Evolutionary conservation across 2,113 vertebrate genomes (phyloP).

Genomic region (Nothobranchius kuhntae): DNA sequence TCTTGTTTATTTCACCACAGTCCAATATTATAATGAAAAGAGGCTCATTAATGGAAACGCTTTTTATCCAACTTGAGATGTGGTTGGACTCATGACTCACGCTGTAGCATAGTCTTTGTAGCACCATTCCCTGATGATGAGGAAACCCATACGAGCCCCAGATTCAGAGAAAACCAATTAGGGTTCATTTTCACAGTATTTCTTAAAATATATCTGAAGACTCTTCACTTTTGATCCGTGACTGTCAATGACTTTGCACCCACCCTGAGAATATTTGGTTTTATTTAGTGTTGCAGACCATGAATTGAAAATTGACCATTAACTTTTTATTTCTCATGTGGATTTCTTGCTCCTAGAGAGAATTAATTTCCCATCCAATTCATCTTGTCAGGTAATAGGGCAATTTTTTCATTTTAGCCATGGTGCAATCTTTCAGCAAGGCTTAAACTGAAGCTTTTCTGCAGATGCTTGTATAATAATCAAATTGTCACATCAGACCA

Average conservation of each 20-base stretch:
- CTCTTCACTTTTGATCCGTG: conserved; percentile 18
- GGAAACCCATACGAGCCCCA: conserved; percentile 24
- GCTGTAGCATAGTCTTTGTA: conserved; percentile 28
- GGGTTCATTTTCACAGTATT: conserved; percentile 30
- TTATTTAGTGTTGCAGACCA: conserved; percentile 2
- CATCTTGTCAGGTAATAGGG: not conserved
- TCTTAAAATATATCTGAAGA: conserved; percentile 40
- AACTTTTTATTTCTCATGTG: not conserved
- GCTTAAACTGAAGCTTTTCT: too few species aligned
- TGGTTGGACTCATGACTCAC: conserved; percentile 37
- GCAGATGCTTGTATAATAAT: not conserved
- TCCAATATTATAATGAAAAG: not conserved
- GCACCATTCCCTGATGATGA: conserved; percentile 20
- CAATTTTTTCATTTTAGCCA: too few species aligned
- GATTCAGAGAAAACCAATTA: conserved; percentile 57
- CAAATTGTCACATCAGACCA: not conserved
- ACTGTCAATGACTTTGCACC: conserved; percentile 25
- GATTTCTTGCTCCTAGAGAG: not conserved
- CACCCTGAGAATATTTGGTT: conserved; percentile 14
- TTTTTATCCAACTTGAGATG: conserved; percentile 29
- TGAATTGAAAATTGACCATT: conserved; percentile 8
- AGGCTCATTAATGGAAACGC: conserved; percentile 26
- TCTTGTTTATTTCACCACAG: conserved; percentile 4
- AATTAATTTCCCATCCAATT: not conserved
- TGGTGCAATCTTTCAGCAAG: too few species aligned